A percentile compares a stretch with the other conserved stretches of the same genome.
These are phyloP conservation scores for Apostichopus californicus DNA, from an alignment of 35 echinoderm and acorn worm genomes.

Conservation along the genomic window DNA sequence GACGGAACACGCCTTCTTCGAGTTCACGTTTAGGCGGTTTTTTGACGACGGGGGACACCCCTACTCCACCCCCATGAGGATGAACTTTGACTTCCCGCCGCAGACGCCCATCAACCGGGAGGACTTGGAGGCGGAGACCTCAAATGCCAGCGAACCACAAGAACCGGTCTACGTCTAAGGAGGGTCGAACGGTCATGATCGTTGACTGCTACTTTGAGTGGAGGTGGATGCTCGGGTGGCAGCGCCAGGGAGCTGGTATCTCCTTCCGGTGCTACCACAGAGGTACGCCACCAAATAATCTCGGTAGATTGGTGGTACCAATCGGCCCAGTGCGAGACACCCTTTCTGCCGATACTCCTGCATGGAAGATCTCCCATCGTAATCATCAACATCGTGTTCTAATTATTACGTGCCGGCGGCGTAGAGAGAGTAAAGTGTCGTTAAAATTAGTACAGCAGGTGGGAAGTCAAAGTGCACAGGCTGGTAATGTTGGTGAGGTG, in stretches of 20 bases:
- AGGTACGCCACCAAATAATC: not conserved
- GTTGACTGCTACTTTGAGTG: not conserved
- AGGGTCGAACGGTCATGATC: not conserved
- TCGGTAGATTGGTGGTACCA: no score
- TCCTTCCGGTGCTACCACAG: not conserved
- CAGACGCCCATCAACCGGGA: conserved; percentile 49
- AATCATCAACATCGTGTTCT: no score
- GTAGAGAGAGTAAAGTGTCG: no score
- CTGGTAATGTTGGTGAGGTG: no score
- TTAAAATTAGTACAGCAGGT: no score
- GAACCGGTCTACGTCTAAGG: conserved; percentile 92
- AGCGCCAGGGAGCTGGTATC: not conserved
- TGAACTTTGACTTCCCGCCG: conserved; percentile 46
- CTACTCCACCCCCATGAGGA: conserved; percentile 58
- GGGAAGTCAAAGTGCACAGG: no score
- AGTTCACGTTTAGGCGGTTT: conserved; percentile 94
- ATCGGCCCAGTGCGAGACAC: no score
- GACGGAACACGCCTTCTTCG: conserved; percentile 96
- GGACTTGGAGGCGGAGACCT: conserved; percentile 48
- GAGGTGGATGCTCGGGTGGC: not conserved
- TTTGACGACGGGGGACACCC: conserved; percentile 88
- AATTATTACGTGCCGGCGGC: no score
- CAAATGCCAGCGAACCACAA: conserved; percentile 69
- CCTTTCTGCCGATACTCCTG: no score
- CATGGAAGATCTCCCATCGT: no score